Conservation (phyloP, 1,140 invertebrate genomes). For the Danaus plexippus region DNA sequence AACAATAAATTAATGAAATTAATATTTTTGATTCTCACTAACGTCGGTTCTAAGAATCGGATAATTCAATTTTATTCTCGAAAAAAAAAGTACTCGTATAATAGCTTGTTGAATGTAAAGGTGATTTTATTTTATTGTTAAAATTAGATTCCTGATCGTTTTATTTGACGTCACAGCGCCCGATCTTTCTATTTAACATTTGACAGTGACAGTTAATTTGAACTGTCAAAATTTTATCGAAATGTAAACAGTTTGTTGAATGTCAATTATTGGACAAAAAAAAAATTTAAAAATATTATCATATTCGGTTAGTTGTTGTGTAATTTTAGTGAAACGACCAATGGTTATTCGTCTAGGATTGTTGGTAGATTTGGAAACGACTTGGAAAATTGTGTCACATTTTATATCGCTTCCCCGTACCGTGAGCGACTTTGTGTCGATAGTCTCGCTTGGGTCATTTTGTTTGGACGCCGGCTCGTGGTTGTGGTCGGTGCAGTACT, state of each 20-base stretch:
- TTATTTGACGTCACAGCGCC: neutral
- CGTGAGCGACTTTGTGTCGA: no score
- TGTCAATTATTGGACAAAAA: constrained; percentile 20
- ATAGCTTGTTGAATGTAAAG: no score
- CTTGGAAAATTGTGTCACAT: no score
- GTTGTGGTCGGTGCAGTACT: no score
- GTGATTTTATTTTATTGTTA: neutral
- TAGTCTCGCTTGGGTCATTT: no score
- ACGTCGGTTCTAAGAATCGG: no score
- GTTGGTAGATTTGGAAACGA: constrained; percentile 12
- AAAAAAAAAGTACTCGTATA: no score
- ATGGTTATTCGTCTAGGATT: constrained; percentile 41
- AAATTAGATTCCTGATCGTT: constrained; percentile 4
- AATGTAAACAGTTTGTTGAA: constrained; percentile 1
- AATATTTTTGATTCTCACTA: no score
- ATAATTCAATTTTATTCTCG: no score
- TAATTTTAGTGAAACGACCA: constrained; percentile 51
- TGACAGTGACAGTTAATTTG: constrained; percentile 1
- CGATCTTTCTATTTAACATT: neutral
- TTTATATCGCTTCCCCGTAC: no score
- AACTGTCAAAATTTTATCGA: neutral
- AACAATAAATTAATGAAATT: no score
- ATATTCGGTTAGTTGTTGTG: constrained; percentile 35
- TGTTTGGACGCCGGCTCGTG: no score
- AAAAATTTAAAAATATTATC: constrained; percentile 1